These are phyloP conservation scores for Sebastes diploproa DNA, from an alignment of 2,797 vertebrate genomes.

Conservation along the genomic window DNA sequence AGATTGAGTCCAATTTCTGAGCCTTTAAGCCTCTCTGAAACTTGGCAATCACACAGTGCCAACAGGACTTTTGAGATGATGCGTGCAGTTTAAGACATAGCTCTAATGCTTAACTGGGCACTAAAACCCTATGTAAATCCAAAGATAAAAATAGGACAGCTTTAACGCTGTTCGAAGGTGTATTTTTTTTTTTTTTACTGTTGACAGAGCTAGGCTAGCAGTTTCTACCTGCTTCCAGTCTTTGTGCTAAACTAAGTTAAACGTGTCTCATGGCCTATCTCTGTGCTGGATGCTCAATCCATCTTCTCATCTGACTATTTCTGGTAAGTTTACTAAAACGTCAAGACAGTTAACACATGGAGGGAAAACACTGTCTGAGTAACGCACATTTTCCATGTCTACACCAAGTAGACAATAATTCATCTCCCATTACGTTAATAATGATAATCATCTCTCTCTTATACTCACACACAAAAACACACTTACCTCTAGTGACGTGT, in stretches of 20 bases:
- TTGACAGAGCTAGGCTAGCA: too few relatives aligned
- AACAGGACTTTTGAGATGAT: background rate
- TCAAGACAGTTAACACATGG: background rate
- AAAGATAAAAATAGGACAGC: background rate
- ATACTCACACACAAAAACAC: background rate
- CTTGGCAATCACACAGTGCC: background rate
- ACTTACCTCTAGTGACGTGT: background rate
- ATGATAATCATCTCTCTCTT: background rate
- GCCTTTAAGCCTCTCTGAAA: background rate
- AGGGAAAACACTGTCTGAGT: background rate
- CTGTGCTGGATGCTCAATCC: background rate
- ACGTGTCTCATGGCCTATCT: background rate
- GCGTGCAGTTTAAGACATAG: background rate
- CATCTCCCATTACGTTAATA: background rate
- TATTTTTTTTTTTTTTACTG: background rate
- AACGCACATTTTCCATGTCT: background rate
- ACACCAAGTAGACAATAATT: background rate
- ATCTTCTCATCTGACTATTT: background rate
- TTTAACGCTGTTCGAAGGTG: background rate
- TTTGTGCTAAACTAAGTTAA: background rate
- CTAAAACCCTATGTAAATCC: background rate
- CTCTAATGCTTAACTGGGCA: background rate
- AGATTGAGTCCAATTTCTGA: background rate
- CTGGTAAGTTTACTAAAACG: background rate
- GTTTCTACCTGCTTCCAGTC: background rate